Conservation (phyloP, 2,888 invertebrate genomes). For the Drosophila aldrichi region DNA sequence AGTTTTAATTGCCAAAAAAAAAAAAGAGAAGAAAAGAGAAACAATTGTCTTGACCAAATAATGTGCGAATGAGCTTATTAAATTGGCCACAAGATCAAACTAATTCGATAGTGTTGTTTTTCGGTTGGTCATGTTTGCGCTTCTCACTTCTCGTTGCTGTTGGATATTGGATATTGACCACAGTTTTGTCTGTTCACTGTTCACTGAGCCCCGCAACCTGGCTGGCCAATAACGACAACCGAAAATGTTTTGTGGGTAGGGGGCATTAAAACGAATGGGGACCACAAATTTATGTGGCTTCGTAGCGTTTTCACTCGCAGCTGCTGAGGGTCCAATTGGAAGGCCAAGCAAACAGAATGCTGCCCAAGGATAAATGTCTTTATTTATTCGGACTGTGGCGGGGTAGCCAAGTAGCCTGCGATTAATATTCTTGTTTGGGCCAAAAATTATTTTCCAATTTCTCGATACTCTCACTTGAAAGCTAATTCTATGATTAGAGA, state of each 20-base stretch:
- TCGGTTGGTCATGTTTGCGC: constrained; percentile 30
- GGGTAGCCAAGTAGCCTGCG: background rate
- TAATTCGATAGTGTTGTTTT: constrained; percentile 71
- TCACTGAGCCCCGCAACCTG: constrained; percentile 14
- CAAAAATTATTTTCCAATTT: background rate
- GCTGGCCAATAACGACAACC: constrained; percentile 11
- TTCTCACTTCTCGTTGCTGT: constrained; percentile 4
- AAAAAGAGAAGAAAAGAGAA: constrained; percentile 3
- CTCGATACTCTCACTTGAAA: too few relatives aligned
- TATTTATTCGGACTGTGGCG: constrained; percentile 12
- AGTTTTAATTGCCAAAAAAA: background rate
- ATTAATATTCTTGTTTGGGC: constrained; percentile 10
- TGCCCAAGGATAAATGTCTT: constrained; percentile 24
- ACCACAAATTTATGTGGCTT: constrained; percentile 66
- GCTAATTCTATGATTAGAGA: background rate
- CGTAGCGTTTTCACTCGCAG: constrained; percentile 15
- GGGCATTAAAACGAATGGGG: constrained; percentile 65
- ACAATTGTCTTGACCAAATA: constrained; percentile 66
- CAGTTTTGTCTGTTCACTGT: constrained; percentile 39
- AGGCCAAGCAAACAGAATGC: constrained; percentile 8
- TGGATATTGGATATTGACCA: constrained; percentile 27
- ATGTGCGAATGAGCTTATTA: constrained; percentile 67
- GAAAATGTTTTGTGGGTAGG: constrained; percentile 41
- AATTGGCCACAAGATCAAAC: constrained; percentile 63
- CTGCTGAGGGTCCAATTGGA: constrained; percentile 5